phyloP scores from a whole-genome alignment of 2,113 vertebrate genomes.

The Psilopsiagon aymara region DNA sequence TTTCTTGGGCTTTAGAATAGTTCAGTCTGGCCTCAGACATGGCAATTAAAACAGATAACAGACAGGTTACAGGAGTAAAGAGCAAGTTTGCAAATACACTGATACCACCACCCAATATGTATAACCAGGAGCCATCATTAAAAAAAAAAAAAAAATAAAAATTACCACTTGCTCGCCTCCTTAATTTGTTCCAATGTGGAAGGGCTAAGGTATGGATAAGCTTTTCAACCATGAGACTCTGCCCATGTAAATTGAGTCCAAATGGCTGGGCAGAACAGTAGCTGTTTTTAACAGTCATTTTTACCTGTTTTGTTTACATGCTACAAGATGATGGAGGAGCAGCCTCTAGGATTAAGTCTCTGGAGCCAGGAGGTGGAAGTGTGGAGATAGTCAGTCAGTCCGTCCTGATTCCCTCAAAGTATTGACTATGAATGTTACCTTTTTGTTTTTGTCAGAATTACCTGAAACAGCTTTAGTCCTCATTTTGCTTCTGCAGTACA shows the following conservation, averaged over 20 bases:
- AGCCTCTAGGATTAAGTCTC: background rate
- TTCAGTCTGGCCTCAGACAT: background rate
- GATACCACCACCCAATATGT: fast-evolving
- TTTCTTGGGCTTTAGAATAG: background rate
- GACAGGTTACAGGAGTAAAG: background rate
- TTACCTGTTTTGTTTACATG: fast-evolving
- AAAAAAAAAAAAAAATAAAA: background rate
- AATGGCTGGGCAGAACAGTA: background rate
- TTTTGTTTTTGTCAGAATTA: background rate
- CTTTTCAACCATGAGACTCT: background rate
- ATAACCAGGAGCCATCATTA: background rate
- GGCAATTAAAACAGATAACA: background rate
- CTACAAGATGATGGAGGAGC: background rate
- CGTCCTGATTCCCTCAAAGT: background rate
- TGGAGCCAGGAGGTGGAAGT: background rate
- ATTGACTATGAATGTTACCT: fast-evolving
- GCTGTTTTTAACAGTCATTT: background rate
- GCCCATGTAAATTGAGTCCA: fast-evolving
- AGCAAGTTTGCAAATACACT: background rate
- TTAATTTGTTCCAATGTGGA: background rate
- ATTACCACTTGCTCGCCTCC: background rate
- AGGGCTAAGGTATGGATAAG: background rate
- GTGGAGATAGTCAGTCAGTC: background rate
- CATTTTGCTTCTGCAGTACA: background rate
- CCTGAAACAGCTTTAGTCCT: background rate